These are phyloP conservation scores for Alloscopus bannaensis DNA, from an alignment of 2,888 invertebrate genomes.

Conservation along the genomic window DNA sequence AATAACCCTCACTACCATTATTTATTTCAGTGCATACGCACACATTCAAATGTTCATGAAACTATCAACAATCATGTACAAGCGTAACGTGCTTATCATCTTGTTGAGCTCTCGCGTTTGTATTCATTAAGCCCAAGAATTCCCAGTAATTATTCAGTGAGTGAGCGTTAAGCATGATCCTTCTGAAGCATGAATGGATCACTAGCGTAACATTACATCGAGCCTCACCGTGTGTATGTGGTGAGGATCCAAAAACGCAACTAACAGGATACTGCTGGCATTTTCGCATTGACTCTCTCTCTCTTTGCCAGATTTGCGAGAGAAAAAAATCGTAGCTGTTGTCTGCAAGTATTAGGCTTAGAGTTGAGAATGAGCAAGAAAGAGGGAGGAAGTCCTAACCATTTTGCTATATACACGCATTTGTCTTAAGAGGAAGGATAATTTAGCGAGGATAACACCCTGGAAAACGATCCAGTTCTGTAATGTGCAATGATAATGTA, in stretches of 20 bases:
- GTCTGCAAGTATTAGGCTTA: too few relatives aligned
- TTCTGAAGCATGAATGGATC: background rate
- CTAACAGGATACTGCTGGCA: background rate
- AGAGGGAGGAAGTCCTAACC: too few relatives aligned
- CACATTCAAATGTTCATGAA: too few relatives aligned
- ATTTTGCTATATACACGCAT: too few relatives aligned
- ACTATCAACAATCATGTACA: too few relatives aligned
- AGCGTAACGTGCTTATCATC: too few relatives aligned
- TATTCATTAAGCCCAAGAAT: constrained; percentile 41
- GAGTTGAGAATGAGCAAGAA: too few relatives aligned
- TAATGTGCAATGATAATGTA: constrained; percentile 53
- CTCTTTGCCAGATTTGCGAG: background rate
- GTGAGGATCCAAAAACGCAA: background rate
- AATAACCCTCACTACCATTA: too few relatives aligned
- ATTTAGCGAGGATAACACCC: constrained; percentile 50
- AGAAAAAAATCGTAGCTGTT: constrained; percentile 3
- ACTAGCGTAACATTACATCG: too few relatives aligned
- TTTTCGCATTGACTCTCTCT: constrained; percentile 17
- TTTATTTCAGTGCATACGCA: too few relatives aligned
- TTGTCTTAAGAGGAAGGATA: too few relatives aligned
- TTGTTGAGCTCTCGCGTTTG: background rate
- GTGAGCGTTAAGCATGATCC: constrained; percentile 5
- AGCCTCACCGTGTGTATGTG: constrained; percentile 4
- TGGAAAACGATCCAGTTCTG: constrained; percentile 30
- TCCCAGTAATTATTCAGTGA: constrained; percentile 46